phyloP scores from a whole-genome alignment of 2,797 vertebrate genomes.

The Cyclura pinguis region DNA sequence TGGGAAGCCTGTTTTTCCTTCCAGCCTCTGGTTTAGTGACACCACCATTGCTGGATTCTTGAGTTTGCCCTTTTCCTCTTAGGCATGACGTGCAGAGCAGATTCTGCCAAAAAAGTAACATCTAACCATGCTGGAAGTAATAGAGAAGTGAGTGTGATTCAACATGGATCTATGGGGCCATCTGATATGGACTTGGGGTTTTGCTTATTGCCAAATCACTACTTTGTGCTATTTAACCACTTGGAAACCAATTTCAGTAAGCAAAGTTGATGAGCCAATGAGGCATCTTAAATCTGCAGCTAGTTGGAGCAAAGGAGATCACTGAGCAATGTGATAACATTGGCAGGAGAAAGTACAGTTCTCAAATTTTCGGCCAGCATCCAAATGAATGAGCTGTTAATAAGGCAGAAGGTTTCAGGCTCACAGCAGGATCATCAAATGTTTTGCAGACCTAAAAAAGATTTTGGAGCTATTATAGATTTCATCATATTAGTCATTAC shows the following conservation, averaged over 20 bases:
- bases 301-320: slow-evolving; percentile 12
- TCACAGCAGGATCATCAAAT: slow-evolving; percentile 17
- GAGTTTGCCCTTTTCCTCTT: slow-evolving; percentile 19
- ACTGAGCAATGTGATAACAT: not conserved
- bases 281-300: not conserved
- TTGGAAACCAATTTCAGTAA: not conserved
- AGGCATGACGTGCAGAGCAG: not conserved
- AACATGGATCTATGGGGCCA: not conserved
- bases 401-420: slow-evolving; percentile 28
- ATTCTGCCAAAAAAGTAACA: slow-evolving; percentile 22
- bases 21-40: slow-evolving; percentile 5
- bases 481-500: not conserved
- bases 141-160: slow-evolving; percentile 13
- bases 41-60: not conserved
- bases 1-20: not conserved
- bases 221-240: not conserved
- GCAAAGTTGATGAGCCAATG: not conserved
- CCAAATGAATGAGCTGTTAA: slow-evolving; percentile 46
- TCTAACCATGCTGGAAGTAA: slow-evolving; percentile 25
- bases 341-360: slow-evolving; percentile 26
- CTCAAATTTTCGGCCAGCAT: not conserved
- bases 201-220: not conserved
- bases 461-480: not conserved
- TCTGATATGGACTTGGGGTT: not conserved
- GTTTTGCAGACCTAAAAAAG: slow-evolving; percentile 11